A percentile compares a stretch with the other conserved stretches of the same genome.
These are phyloP conservation scores for Atopsyche davidsoni DNA, from an alignment of 1,140 invertebrate species.

Conservation along the genomic window DNA sequence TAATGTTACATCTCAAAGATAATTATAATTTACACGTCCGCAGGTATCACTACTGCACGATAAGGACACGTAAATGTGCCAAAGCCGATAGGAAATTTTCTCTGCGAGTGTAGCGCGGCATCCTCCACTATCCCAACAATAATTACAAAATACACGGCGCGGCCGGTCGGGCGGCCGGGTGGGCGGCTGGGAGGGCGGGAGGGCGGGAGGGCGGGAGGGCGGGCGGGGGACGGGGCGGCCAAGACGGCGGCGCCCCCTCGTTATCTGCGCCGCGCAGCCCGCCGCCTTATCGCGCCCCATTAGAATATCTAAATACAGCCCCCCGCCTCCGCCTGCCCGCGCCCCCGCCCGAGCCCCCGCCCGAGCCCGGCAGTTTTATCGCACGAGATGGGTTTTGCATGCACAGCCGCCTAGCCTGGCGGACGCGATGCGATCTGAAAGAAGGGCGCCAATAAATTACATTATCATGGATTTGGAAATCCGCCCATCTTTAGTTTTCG, in stretches of 20 bases:
- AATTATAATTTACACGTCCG: too few species aligned
- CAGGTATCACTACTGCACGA: too few species aligned
- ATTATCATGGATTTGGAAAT: too few species aligned
- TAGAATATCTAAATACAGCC: constrained; percentile 31
- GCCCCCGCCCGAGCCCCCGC: constrained; percentile 7
- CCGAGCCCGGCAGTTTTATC: constrained; percentile 18
- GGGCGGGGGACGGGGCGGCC: neutral
- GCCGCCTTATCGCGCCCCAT: constrained; percentile 29
- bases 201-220: neutral
- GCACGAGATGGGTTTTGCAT: constrained; percentile 22
- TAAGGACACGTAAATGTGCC: too few species aligned
- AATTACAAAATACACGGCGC: neutral
- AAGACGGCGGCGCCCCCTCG: constrained; percentile 16
- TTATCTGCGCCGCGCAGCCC: constrained; percentile 29
- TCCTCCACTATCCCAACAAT: neutral
- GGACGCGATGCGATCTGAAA: too few species aligned
- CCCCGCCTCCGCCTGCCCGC: constrained; percentile 6
- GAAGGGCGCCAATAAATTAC: too few species aligned
- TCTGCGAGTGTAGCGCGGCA: neutral
- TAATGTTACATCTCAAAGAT: too few species aligned
- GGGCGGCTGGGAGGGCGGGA: neutral
- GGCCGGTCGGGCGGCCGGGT: constrained; percentile 5
- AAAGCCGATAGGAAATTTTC: too few species aligned
- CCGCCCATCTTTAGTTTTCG: too few species aligned
- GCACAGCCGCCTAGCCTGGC: too few species aligned